Evolutionary conservation across 2,113 vertebrate genomes (phyloP).

Genomic region (Leucosticte australis): DNA sequence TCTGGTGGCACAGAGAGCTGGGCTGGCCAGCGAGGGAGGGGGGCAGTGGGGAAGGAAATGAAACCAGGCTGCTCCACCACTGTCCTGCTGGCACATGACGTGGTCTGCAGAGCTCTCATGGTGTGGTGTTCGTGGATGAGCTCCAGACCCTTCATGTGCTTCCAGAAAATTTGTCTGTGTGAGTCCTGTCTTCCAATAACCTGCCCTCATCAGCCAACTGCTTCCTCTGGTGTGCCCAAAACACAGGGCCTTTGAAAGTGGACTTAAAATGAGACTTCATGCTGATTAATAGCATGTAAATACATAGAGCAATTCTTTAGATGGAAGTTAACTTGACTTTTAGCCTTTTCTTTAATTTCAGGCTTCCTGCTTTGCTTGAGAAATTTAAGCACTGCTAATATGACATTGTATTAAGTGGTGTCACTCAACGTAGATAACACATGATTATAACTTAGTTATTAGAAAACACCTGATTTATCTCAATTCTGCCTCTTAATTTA

Average conservation of each 20-base stretch:
- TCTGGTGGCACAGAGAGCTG: neutral
- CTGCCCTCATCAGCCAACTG: neutral
- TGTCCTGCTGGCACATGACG: neutral
- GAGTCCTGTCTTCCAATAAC: neutral
- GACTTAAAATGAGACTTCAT: neutral
- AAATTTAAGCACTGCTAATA: neutral
- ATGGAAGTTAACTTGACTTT: neutral
- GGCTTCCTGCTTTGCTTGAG: neutral
- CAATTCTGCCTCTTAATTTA: neutral
- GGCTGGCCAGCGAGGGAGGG: neutral
- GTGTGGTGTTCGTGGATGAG: neutral
- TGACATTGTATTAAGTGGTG: neutral
- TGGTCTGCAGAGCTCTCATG: neutral
- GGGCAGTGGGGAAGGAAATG: neutral
- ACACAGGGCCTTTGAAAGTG: neutral
- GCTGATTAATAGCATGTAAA: neutral
- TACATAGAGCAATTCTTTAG: neutral
- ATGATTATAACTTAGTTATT: neutral
- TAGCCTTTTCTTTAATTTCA: neutral
- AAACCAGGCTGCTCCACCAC: neutral
- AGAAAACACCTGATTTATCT: neutral
- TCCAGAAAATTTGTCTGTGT: constrained; percentile 1
- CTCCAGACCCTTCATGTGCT: neutral
- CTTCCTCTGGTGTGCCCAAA: neutral
- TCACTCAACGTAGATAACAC: neutral